phyloP scores from a whole-genome alignment of 2,797 vertebrate genomes.

The Siniperca obscura region DNA sequence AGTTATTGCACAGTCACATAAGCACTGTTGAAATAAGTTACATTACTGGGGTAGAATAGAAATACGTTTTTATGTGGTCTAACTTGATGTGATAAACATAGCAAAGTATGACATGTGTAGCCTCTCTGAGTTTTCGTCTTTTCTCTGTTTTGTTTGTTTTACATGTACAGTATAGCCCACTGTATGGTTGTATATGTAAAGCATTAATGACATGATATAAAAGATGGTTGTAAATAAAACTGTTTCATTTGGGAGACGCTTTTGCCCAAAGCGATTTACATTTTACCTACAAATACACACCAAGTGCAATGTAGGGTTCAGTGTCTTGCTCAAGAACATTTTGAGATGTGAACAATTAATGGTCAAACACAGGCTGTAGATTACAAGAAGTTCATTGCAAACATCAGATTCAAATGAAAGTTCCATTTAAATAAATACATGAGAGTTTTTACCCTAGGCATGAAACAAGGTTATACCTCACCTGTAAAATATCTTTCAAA shows the following conservation, averaged over 20 bases:
- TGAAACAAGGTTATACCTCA: not conserved
- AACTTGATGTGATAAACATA: not conserved
- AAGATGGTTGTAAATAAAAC: constrained; percentile 24
- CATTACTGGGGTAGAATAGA: not conserved
- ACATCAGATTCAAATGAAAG: not conserved
- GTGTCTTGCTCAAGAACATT: not conserved
- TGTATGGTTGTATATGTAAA: constrained; percentile 6
- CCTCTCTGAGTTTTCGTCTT: not conserved
- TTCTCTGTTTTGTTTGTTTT: constrained; percentile 13
- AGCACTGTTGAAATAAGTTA: constrained; percentile 20
- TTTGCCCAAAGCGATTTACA: not conserved
- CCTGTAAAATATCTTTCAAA: not conserved
- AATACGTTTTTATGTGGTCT: not conserved
- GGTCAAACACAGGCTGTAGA: not conserved
- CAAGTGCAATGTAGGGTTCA: not conserved
- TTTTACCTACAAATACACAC: not conserved
- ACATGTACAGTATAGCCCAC: constrained; percentile 12
- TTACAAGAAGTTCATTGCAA: not conserved
- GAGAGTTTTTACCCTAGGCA: not conserved
- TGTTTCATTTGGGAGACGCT: not conserved
- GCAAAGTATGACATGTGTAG: not conserved
- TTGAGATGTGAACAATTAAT: not conserved
- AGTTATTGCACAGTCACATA: constrained; percentile 9
- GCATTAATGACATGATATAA: not conserved
- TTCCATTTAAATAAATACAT: not conserved